Evolutionary conservation across 2,113 vertebrate genomes (phyloP).

Genomic region (Crotalus viridis): DNA sequence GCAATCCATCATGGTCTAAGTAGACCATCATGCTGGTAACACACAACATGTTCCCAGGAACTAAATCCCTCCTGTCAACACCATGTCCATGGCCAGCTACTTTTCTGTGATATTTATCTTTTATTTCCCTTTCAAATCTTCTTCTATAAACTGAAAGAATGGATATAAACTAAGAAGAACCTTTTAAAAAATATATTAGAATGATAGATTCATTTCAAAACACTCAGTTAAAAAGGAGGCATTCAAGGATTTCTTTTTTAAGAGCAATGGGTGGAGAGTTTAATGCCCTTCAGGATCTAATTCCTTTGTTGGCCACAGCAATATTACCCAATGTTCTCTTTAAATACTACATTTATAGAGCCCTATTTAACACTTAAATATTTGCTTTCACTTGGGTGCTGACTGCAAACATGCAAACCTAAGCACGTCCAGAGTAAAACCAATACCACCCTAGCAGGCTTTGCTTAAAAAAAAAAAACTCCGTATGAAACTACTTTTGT

Average conservation of each 20-base stretch:
- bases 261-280: background rate
- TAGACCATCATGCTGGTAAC: background rate
- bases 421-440: background rate
- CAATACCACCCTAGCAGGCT: background rate
- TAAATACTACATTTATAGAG: background rate
- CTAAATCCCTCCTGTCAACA: background rate
- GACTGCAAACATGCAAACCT: background rate
- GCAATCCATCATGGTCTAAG: background rate
- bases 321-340: background rate
- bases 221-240: background rate
- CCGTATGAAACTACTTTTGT: background rate
- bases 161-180: background rate
- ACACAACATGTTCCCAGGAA: background rate
- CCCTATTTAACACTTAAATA: background rate
- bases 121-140: background rate
- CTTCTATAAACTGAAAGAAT: background rate
- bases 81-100: background rate
- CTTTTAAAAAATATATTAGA: background rate
- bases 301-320: background rate
- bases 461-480: background rate
- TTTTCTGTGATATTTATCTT: background rate
- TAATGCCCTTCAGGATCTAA: background rate
- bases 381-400: background rate
- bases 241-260: background rate
- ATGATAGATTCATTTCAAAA: background rate